Evolutionary conservation across 1,140 invertebrate species (phyloP).

Genomic region (Augochlora pura): DNA sequence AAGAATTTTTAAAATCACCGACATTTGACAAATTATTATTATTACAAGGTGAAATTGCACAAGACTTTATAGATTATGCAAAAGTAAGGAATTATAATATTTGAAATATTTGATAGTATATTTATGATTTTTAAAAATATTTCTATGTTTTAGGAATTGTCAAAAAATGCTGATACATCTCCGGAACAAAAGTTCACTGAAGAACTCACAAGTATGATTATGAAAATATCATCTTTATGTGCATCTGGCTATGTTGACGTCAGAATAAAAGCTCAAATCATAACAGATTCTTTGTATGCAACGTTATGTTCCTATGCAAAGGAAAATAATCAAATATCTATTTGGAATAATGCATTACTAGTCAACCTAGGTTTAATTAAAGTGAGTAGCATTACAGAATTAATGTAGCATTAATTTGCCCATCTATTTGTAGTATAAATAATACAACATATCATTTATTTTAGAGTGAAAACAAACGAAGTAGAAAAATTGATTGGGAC

Average conservation of each 20-base stretch:
- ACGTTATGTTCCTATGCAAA: slow-evolving; percentile 82
- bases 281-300: slow-evolving; percentile 82
- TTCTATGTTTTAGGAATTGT: slow-evolving; percentile 63
- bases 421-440: neutral
- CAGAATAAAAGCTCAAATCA: slow-evolving; percentile 79
- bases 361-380: slow-evolving; percentile 87
- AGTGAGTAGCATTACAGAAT: slow-evolving; percentile 73
- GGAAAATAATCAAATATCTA: slow-evolving; percentile 77
- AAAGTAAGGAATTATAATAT: slow-evolving; percentile 66
- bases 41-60: slow-evolving; percentile 77
- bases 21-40: slow-evolving; percentile 81
- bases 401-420: slow-evolving; percentile 40
- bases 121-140: slow-evolving; percentile 31
- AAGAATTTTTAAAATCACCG: slow-evolving; percentile 82
- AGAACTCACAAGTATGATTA: slow-evolving; percentile 78
- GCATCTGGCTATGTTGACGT: slow-evolving; percentile 80
- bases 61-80: slow-evolving; percentile 77
- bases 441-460: slow-evolving; percentile 56
- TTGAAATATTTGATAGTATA: neutral
- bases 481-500: slow-evolving; percentile 81
- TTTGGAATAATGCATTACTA: slow-evolving; percentile 84
- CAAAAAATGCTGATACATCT: slow-evolving; percentile 52
- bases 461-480: slow-evolving; percentile 82
- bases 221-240: slow-evolving; percentile 83
- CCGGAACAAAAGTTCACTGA: slow-evolving; percentile 76